Evolutionary conservation across 1,140 invertebrate genomes (phyloP).

Genomic region (Drosophila bifasciata): DNA sequence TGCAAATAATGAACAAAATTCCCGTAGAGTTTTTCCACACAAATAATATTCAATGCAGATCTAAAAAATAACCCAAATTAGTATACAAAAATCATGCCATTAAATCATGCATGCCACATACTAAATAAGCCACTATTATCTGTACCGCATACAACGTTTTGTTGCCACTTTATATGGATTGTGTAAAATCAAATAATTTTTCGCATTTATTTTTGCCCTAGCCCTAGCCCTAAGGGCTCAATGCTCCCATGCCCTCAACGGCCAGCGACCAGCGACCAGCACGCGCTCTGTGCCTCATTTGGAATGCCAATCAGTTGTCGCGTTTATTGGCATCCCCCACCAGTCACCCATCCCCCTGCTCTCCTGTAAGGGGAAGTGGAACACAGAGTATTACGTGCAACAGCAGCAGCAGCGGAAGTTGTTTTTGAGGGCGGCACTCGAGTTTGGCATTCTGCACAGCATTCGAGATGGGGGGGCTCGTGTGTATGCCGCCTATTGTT

Average conservation of each 20-base stretch:
- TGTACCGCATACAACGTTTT: no score
- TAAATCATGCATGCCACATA: no score
- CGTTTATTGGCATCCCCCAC: constrained; percentile 59
- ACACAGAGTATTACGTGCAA: constrained; percentile 54
- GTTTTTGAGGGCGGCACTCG: constrained; percentile 35
- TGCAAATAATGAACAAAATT: no score
- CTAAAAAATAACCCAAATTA: no score
- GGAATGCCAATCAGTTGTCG: constrained; percentile 73
- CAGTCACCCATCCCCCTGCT: constrained; percentile 1
- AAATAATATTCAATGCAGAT: no score
- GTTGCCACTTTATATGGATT: neutral
- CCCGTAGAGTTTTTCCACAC: no score
- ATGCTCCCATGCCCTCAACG: constrained; percentile 13
- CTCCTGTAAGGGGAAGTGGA: constrained; percentile 35
- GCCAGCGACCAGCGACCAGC: neutral
- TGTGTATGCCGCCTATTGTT: constrained; percentile 59
- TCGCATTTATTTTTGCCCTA: constrained; percentile 59
- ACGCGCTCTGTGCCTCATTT: constrained; percentile 60
- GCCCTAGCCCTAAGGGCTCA: constrained; percentile 36
- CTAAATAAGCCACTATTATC: no score
- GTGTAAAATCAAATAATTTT: constrained; percentile 41
- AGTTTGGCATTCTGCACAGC: constrained; percentile 55
- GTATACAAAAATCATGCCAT: no score
- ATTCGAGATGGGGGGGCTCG: constrained; percentile 48
- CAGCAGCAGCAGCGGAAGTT: constrained; percentile 49